phyloP scores from a whole-genome alignment of 2,888 invertebrate genomes.

The Matsumyia berberina region DNA sequence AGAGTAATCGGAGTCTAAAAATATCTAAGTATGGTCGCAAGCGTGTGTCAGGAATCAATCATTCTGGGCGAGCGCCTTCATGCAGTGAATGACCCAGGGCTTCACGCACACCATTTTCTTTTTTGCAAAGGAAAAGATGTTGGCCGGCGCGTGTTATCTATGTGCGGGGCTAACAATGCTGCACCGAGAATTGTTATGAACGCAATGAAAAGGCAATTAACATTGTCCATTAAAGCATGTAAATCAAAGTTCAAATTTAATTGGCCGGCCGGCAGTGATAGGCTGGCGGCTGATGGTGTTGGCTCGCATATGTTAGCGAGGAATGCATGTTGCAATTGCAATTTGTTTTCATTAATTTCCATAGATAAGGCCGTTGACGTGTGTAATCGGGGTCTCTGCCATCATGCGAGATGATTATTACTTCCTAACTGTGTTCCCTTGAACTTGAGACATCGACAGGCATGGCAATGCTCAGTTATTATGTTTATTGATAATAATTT shows the following conservation, averaged over 20 bases:
- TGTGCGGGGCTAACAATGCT: conserved; percentile 59
- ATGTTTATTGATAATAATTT: conserved; percentile 40
- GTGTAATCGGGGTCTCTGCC: conserved; percentile 25
- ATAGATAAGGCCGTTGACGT: conserved; percentile 53
- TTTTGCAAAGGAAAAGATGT: conserved; percentile 20
- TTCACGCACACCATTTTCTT: not conserved
- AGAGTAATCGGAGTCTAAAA: conserved; percentile 43
- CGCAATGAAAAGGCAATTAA: conserved; percentile 53
- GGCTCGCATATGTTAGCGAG: conserved; percentile 50
- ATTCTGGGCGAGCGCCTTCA: conserved; percentile 6
- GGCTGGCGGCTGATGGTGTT: conserved; percentile 7
- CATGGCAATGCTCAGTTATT: conserved; percentile 51
- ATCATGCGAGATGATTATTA: conserved; percentile 42
- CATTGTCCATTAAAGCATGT: conserved; percentile 62
- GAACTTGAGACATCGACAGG: conserved; percentile 33
- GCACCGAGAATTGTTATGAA: conserved; percentile 16
- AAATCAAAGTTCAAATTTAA: conserved; percentile 68
- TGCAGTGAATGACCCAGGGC: conserved; percentile 12
- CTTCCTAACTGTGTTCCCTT: conserved; percentile 55
- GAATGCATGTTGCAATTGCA: conserved; percentile 64
- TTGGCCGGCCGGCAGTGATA: conserved; percentile 54
- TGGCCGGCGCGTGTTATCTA: conserved; percentile 31
- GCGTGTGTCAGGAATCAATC: conserved; percentile 25
- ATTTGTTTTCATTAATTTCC: conserved; percentile 67
- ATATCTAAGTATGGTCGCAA: conserved; percentile 11